Evolutionary conservation across 2,797 vertebrate species (phyloP), one percentile per base, ranked within the genome.

Genomic region (Amniataba percoides): DNA sequence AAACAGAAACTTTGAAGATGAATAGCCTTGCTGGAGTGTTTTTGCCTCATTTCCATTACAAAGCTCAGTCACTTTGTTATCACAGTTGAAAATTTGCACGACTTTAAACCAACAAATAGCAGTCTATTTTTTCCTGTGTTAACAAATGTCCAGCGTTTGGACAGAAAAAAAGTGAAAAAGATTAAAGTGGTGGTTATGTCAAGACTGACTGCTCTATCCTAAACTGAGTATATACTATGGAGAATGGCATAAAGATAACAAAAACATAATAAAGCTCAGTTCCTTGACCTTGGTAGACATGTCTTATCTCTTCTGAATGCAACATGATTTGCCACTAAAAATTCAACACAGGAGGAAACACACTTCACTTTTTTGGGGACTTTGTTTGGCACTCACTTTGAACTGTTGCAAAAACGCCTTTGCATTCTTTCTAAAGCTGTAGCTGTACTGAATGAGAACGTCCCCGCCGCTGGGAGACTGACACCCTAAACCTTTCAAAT

Each of bases 1-100:
- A 21, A 87, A 81, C 62, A 65, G 58, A 87, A 87, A 76, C 81
- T 71, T 78, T 83, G 80, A 87, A 85, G 74, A 85, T 87, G 62
- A 88, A 78, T 60, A 77, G 62, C 56, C 48, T 73, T 31, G 27
- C 43, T 51, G 39, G 23, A 27, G 5, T 1, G 16, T 39, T 62
- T 69, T 16, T 13, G 12, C 49, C 80, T 82, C 34, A 88, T 88
- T 85, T 85, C 64, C 79, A 88, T 81, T 71, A 81, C 81, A 89
- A 85, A 84, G 79, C 68, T 71, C 11, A 58, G 49, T 59, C 42
- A 40, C 60, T 87, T 83, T 83, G 64, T 81, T 78, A 80, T 75
- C 53, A 48, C 69, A 43, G 57, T 66, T 68, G 49, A 77, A 78
- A 63, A 71, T 72, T 23, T 60, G 49, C 51, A 57, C 0, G 0